Percentiles rank a stretch among this genome's conserved stretches.
Evolutionary conservation across 2,797 vertebrate species (phyloP).

Genomic region (Acanthornis magna): DNA sequence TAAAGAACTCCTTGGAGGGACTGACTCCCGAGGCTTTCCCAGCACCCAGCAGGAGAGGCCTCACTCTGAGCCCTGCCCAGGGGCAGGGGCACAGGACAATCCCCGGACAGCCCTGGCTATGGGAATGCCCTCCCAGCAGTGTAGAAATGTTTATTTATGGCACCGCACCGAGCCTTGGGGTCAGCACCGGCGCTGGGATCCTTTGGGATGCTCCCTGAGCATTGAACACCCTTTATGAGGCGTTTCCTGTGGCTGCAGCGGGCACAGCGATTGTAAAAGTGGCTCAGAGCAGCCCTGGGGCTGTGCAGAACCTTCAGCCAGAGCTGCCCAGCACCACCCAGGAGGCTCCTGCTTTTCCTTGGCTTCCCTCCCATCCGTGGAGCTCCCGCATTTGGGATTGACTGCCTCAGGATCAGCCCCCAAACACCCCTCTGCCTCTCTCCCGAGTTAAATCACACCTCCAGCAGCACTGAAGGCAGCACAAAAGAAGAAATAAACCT

Average conservation of each 20-base stretch:
- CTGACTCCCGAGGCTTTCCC: neutral
- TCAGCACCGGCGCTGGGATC: neutral
- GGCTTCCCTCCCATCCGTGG: neutral
- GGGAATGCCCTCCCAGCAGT: no score
- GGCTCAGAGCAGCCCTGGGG: neutral
- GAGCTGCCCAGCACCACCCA: neutral
- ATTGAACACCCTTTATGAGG: rapidly evolving
- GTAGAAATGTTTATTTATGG: neutral
- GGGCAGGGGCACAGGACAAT: no score
- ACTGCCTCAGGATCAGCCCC: neutral
- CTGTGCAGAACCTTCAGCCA: neutral
- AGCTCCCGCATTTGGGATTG: neutral
- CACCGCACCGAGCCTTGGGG: neutral
- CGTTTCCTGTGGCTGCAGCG: neutral
- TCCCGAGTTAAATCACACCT: neutral
- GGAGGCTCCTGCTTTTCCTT: neutral
- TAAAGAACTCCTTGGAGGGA: constrained; percentile 12
- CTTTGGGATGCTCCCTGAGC: neutral
- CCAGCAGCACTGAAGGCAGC: neutral
- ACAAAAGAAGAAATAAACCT: constrained; percentile 44
- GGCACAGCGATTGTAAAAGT: no score
- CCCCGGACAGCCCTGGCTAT: neutral
- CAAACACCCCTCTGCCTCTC: neutral
- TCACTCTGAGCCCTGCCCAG: neutral
- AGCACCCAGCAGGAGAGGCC: neutral